These are phyloP conservation scores for Lichenostomus cassidix DNA, from an alignment of 2,113 vertebrate genomes.

Conservation along the genomic window DNA sequence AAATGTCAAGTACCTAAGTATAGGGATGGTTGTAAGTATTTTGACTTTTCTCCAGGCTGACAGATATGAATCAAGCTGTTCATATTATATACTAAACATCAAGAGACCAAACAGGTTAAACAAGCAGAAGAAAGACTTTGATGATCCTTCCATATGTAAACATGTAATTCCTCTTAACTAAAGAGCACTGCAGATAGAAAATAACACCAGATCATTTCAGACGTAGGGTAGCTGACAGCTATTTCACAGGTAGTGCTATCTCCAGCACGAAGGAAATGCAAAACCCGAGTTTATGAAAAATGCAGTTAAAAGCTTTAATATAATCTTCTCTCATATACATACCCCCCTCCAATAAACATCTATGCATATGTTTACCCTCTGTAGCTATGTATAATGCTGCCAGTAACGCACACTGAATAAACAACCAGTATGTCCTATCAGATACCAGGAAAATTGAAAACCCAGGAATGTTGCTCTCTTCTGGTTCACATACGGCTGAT, in stretches of 20 bases:
- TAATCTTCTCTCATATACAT: background rate
- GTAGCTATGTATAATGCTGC: background rate
- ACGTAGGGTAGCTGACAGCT: background rate
- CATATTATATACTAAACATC: background rate
- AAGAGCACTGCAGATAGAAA: background rate
- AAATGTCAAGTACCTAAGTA: background rate
- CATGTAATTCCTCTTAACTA: background rate
- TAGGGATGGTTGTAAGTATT: background rate
- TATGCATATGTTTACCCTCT: background rate
- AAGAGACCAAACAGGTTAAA: background rate
- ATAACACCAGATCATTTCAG: background rate
- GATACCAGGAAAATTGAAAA: background rate
- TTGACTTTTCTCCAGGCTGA: background rate
- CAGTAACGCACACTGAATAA: background rate
- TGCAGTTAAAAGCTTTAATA: background rate
- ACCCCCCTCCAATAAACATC: background rate
- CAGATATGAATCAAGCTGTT: background rate
- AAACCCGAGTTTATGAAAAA: background rate
- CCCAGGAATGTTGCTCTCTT: background rate
- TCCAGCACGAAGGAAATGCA: background rate
- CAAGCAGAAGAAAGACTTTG: background rate
- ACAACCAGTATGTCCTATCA: background rate
- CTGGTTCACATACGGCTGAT: background rate
- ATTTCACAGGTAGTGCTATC: background rate
- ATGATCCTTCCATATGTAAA: constrained; percentile 9